Evolutionary conservation across 2,797 vertebrate genomes (phyloP).

Genomic region (Rhinoraja longicauda): DNA sequence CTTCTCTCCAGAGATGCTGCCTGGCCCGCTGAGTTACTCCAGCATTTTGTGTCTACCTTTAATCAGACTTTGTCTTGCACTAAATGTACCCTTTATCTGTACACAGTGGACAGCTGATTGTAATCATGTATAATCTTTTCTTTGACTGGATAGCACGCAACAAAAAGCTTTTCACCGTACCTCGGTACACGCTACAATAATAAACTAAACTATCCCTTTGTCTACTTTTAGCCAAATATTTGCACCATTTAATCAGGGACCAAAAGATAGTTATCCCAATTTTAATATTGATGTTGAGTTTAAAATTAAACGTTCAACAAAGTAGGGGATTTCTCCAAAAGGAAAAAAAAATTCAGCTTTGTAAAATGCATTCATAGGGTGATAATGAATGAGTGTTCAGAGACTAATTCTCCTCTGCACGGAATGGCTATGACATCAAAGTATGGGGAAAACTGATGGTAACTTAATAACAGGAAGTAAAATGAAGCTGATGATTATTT

Average conservation of each 20-base stretch:
- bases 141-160: too few relatives aligned
- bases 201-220: too few relatives aligned
- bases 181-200: too few relatives aligned
- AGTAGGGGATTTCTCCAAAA: not conserved
- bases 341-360: not conserved
- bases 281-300: not conserved
- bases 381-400: not conserved
- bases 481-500: not conserved
- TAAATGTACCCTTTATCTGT: too few relatives aligned
- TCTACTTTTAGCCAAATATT: not conserved
- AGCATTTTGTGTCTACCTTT: too few relatives aligned
- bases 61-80: too few relatives aligned
- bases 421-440: not conserved
- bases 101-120: too few relatives aligned
- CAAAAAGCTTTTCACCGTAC: too few relatives aligned
- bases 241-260: not conserved
- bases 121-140: too few relatives aligned
- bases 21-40: too few relatives aligned
- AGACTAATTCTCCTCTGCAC: not conserved
- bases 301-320: not conserved
- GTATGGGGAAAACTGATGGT: not conserved
- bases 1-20: too few relatives aligned
- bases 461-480: not conserved
- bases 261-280: not conserved
- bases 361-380: not conserved